These are phyloP conservation scores for Bactericera cockerelli DNA, from an alignment of 1,140 invertebrate species.

Conservation along the genomic window DNA sequence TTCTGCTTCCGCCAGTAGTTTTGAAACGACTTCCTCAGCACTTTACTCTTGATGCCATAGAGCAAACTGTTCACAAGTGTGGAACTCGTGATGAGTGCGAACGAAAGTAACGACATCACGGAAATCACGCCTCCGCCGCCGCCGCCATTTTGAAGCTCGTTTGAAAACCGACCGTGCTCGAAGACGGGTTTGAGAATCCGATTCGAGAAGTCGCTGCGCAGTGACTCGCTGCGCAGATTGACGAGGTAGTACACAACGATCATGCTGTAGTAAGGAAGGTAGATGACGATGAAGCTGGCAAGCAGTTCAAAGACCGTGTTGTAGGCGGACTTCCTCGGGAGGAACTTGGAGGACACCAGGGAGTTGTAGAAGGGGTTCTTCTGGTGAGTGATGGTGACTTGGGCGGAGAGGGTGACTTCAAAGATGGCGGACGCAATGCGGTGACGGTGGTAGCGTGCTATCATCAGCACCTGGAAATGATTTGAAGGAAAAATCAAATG, in stretches of 20 bases:
- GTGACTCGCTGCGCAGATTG: too few relatives aligned
- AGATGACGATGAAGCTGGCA: slow-evolving; percentile 50
- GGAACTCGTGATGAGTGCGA: slow-evolving; percentile 41
- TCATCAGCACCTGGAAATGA: slow-evolving; percentile 46
- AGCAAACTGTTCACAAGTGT: slow-evolving; percentile 55
- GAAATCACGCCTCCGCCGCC: neutral
- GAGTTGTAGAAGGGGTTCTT: slow-evolving; percentile 42
- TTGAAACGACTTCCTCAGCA: slow-evolving; percentile 47
- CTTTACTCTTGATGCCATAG: slow-evolving; percentile 58
- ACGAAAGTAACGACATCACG: slow-evolving; percentile 38
- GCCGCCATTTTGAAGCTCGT: too few relatives aligned
- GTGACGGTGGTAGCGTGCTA: slow-evolving; percentile 63
- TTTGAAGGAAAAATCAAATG: slow-evolving; percentile 22
- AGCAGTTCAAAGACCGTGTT: slow-evolving; percentile 44
- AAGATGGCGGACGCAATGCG: slow-evolving; percentile 69
- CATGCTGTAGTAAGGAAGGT: slow-evolving; percentile 46
- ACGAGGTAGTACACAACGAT: too few relatives aligned
- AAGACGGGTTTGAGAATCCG: too few relatives aligned
- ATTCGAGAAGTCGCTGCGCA: too few relatives aligned
- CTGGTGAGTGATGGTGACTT: slow-evolving; percentile 67
- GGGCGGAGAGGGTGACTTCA: slow-evolving; percentile 64
- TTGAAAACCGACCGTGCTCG: too few relatives aligned
- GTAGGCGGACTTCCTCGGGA: slow-evolving; percentile 38
- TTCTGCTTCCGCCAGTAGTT: slow-evolving; percentile 67
- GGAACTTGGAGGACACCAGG: slow-evolving; percentile 33